Evolutionary conservation across 2,113 vertebrate genomes (phyloP).

Genomic region (Connochaetes taurinus): DNA sequence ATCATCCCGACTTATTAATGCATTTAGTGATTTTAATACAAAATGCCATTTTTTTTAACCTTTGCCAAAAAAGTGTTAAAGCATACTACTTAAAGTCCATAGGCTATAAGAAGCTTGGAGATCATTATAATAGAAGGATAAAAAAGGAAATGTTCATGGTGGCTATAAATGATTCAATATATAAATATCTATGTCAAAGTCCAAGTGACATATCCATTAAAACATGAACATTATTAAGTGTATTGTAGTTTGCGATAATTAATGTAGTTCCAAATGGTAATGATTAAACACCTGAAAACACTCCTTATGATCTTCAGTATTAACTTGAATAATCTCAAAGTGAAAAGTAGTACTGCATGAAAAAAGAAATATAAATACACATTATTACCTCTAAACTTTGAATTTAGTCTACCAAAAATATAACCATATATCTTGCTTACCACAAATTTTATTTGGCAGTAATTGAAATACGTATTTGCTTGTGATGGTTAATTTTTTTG

Average conservation of each 20-base stretch:
- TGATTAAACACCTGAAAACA: not conserved
- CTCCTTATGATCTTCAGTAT: not conserved
- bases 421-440: not conserved
- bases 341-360: not conserved
- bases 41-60: not conserved
- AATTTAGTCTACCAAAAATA: not conserved
- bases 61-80: not conserved
- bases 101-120: not conserved
- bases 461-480: not conserved
- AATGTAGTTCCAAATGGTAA: not conserved
- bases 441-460: not conserved
- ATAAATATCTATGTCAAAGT: not conserved
- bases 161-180: not conserved
- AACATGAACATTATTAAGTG: not conserved
- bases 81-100: not conserved
- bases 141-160: not conserved
- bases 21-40: not conserved
- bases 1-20: not conserved
- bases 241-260: not conserved
- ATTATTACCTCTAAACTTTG: not conserved
- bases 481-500: not conserved
- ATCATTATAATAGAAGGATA: not conserved
- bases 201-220: not conserved
- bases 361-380: not conserved
- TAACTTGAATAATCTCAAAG: not conserved